Conservation (phyloP, 1,140 invertebrate species). For the Coboldia fuscipes region DNA sequence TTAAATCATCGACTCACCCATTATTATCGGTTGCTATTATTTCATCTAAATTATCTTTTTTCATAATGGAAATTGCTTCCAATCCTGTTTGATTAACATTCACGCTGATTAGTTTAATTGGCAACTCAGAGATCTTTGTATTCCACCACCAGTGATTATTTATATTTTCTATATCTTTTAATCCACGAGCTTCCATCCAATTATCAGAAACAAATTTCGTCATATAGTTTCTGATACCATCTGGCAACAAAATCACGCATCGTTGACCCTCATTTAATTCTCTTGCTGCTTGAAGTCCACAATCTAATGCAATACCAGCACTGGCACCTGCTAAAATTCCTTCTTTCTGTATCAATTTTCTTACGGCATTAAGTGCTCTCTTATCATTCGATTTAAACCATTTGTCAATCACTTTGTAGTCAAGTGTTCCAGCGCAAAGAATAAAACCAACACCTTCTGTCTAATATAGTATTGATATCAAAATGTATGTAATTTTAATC, state of each 20-base stretch:
- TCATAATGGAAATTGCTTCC: too few relatives aligned
- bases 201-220: conserved; percentile 83
- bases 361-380: conserved; percentile 43
- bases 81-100: too few relatives aligned
- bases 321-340: conserved; percentile 48
- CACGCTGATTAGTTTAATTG: too few relatives aligned
- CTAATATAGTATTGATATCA: too few relatives aligned
- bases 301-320: conserved; percentile 48
- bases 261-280: conserved; percentile 54
- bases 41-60: too few relatives aligned
- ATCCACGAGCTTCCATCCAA: conserved; percentile 72
- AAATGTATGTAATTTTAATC: too few relatives aligned
- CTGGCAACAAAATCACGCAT: conserved; percentile 73
- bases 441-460: too few relatives aligned
- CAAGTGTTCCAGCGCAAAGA: too few relatives aligned
- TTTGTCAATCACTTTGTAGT: conserved; percentile 42
- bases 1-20: too few relatives aligned
- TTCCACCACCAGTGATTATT: conserved; percentile 23
- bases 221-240: conserved; percentile 90
- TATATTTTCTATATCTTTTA: conserved; percentile 22
- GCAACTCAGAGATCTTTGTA: too few relatives aligned
- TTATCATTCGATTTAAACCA: conserved; percentile 52
- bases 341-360: conserved; percentile 56
- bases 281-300: conserved; percentile 50
- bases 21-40: too few relatives aligned